These are phyloP conservation scores for Trichopria drosophilae DNA, from an alignment of 2,888 invertebrate genomes.

Conservation along the genomic window DNA sequence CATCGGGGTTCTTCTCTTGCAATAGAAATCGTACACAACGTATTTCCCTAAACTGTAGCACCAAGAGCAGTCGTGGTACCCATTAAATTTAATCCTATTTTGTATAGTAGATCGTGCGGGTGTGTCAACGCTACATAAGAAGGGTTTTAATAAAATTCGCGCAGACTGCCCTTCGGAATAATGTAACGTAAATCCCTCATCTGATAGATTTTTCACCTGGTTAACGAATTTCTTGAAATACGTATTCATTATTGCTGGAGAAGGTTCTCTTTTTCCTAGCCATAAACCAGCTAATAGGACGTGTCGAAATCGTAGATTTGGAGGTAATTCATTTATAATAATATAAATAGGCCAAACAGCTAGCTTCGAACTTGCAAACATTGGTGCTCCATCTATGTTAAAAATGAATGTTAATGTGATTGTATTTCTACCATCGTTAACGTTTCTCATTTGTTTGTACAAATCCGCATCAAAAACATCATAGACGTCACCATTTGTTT, in stretches of 20 bases:
- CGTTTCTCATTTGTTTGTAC: no score
- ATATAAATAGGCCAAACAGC: conserved; percentile 6
- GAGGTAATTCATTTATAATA: conserved; percentile 10
- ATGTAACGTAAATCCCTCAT: neutral
- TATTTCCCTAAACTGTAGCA: conserved; percentile 7
- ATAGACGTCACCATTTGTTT: conserved; percentile 3
- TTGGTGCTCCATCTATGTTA: no score
- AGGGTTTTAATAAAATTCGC: conserved; percentile 4
- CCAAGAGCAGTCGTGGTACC: conserved; percentile 10
- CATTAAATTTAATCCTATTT: conserved; percentile 8
- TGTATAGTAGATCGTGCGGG: conserved; percentile 6
- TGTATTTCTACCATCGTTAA: neutral
- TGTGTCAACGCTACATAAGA: conserved; percentile 7
- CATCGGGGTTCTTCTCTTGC: conserved; percentile 1
- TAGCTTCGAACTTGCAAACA: conserved; percentile 6
- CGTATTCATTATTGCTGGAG: conserved; percentile 5
- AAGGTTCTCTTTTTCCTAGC: conserved; percentile 13
- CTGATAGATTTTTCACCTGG: neutral
- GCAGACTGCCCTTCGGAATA: neutral
- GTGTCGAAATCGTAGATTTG: conserved; percentile 5
- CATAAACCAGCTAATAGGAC: conserved; percentile 12
- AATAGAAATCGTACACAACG: conserved; percentile 8
- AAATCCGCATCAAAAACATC: no score
- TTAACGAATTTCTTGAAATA: conserved; percentile 2
- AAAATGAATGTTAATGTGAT: neutral